Conservation (phyloP, 2,113 vertebrate species). For the Apeltes quadracus region DNA sequence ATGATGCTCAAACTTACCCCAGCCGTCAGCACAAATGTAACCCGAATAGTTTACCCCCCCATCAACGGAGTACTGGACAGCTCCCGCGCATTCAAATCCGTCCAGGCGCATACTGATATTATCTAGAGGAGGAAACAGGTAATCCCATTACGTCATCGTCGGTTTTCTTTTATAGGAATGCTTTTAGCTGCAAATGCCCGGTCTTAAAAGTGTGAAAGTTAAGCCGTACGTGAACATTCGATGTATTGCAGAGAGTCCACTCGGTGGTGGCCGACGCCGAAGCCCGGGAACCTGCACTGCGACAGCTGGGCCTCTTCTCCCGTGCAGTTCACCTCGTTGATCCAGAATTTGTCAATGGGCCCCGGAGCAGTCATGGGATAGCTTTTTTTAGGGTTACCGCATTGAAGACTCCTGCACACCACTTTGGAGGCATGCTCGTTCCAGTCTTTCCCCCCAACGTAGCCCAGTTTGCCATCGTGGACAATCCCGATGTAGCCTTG, state of each 20-base stretch:
- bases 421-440: rapidly evolving
- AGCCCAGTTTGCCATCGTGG: rapidly evolving
- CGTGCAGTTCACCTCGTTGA: slow-evolving; percentile 37
- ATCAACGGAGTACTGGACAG: slow-evolving; percentile 25
- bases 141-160: background rate
- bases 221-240: slow-evolving; percentile 34
- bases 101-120: slow-evolving; percentile 22
- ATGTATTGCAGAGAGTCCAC: background rate
- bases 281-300: slow-evolving; percentile 22
- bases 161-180: background rate
- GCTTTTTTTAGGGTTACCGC: rapidly evolving
- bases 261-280: rapidly evolving
- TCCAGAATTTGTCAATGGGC: rapidly evolving
- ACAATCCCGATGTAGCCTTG: slow-evolving; percentile 61
- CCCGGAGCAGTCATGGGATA: rapidly evolving
- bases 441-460: slow-evolving; percentile 57
- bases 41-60: rapidly evolving
- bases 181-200: background rate
- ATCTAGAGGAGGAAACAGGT: slow-evolving; percentile 33
- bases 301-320: background rate
- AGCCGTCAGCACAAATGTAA: slow-evolving; percentile 21
- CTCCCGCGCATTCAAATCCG: slow-evolving; percentile 56
- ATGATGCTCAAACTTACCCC: slow-evolving; percentile 47
- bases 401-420: slow-evolving; percentile 58
- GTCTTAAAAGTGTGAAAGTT: background rate